These are phyloP conservation scores for Oophaga pumilio DNA, from an alignment of 2,113 vertebrate species.

Conservation along the genomic window DNA sequence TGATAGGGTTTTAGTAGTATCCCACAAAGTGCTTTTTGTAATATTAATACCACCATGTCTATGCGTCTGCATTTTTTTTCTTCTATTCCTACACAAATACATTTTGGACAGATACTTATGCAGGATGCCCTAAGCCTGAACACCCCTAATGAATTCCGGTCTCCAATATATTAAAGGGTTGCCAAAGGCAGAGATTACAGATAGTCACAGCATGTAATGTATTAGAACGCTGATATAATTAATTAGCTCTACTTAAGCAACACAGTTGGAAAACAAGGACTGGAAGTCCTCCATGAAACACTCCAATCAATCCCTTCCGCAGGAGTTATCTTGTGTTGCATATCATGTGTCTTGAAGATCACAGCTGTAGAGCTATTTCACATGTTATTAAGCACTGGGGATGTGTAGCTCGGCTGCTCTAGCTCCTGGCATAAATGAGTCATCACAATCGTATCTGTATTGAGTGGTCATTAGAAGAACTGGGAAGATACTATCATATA, in stretches of 20 bases:
- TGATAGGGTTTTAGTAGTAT: neutral
- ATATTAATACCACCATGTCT: neutral
- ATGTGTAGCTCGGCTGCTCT: conserved; percentile 7
- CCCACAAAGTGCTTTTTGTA: neutral
- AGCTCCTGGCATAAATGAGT: conserved; percentile 37
- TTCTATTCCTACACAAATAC: neutral
- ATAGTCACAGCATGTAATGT: conserved; percentile 44
- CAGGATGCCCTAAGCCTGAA: neutral
- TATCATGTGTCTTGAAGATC: conserved; percentile 36
- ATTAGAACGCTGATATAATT: conserved; percentile 43
- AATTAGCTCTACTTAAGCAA: conserved; percentile 33
- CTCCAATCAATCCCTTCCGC: conserved; percentile 48
- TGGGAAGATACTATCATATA: neutral
- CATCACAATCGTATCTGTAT: conserved; percentile 20
- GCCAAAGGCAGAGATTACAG: conserved; percentile 38
- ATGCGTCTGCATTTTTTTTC: neutral
- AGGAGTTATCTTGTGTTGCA: conserved; percentile 34
- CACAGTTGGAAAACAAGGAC: conserved; percentile 51
- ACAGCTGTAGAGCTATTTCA: conserved; percentile 51
- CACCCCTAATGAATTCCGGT: conserved; percentile 28
- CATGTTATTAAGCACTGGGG: conserved; percentile 50
- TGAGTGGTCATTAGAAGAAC: conserved; percentile 23
- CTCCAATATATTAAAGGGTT: conserved; percentile 35
- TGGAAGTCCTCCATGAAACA: conserved; percentile 42
- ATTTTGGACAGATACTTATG: neutral